These are phyloP conservation scores for Leptobrachium ailaonicum DNA, from an alignment of 2,113 vertebrate species.

Conservation along the genomic window DNA sequence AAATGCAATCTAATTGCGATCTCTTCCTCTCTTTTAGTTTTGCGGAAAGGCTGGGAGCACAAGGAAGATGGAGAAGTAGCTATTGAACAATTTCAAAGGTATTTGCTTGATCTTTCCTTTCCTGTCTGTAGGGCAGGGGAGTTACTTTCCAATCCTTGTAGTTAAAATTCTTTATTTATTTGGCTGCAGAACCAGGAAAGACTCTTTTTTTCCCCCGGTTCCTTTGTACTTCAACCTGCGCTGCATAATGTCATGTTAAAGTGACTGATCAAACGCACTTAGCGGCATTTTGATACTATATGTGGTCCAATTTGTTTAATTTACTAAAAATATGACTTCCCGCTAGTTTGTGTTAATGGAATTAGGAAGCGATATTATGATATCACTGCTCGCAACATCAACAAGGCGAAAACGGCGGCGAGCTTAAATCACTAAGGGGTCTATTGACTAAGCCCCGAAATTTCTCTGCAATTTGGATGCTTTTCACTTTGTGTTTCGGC, in stretches of 20 bases:
- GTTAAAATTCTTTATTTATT: not conserved
- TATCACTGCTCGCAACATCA: too few relatives aligned
- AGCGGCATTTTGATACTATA: not conserved
- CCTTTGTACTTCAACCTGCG: not conserved
- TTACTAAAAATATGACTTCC: not conserved
- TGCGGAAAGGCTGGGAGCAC: not conserved
- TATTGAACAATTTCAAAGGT: slow-evolving; percentile 6
- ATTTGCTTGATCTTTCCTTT: slow-evolving; percentile 3
- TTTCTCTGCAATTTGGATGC: too few relatives aligned
- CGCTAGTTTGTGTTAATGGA: too few relatives aligned
- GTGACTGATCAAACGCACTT: not conserved
- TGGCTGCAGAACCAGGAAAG: not conserved
- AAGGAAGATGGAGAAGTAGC: slow-evolving; percentile 1
- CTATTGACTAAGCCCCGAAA: too few relatives aligned
- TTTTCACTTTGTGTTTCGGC: too few relatives aligned
- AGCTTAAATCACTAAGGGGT: too few relatives aligned
- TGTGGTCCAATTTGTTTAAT: not conserved
- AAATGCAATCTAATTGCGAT: not conserved
- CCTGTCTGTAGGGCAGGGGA: not conserved
- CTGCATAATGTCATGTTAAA: not conserved
- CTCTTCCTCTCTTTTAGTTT: not conserved
- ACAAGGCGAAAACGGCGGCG: too few relatives aligned
- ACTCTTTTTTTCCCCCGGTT: not conserved
- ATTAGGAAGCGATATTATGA: too few relatives aligned
- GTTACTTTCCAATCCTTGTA: not conserved